These are phyloP conservation scores for Nanorana parkeri DNA, from an alignment of 2,113 vertebrate species.

Conservation along the genomic window DNA sequence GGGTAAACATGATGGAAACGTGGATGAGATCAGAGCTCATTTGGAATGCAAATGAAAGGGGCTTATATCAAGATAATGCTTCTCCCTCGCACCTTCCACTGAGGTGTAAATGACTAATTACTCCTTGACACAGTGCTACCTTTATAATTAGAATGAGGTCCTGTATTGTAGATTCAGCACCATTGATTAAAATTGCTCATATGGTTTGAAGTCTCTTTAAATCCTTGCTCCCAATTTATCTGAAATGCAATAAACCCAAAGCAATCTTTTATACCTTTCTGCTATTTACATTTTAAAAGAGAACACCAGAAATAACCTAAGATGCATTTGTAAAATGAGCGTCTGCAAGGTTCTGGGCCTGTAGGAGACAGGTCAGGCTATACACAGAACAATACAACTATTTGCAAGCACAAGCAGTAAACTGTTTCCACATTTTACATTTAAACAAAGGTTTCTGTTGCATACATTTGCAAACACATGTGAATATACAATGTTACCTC, in stretches of 20 bases:
- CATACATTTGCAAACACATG: too few species aligned
- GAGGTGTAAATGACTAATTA: slow-evolving; percentile 53
- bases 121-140: slow-evolving; percentile 40
- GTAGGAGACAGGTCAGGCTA: too few species aligned
- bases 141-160: slow-evolving; percentile 49
- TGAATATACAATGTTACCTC: too few species aligned
- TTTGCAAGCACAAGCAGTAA: too few species aligned
- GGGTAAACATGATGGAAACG: slow-evolving; percentile 52
- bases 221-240: neutral
- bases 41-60: slow-evolving; percentile 48
- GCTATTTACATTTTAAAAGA: slow-evolving; percentile 1
- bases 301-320: too few species aligned
- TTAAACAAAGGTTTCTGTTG: too few species aligned
- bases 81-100: slow-evolving; percentile 38
- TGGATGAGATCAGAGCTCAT: slow-evolving; percentile 45
- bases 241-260: slow-evolving; percentile 16
- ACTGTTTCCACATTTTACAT: too few species aligned
- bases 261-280: neutral
- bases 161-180: slow-evolving; percentile 45
- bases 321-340: too few species aligned
- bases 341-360: too few species aligned
- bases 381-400: too few species aligned
- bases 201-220: slow-evolving; percentile 7
- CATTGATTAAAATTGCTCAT: slow-evolving; percentile 37
- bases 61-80: slow-evolving; percentile 30